Percentiles rank a stretch among this genome's conserved stretches.
Evolutionary conservation across 1,140 invertebrate genomes (phyloP).

Genomic region (Lanistes nyassanus): DNA sequence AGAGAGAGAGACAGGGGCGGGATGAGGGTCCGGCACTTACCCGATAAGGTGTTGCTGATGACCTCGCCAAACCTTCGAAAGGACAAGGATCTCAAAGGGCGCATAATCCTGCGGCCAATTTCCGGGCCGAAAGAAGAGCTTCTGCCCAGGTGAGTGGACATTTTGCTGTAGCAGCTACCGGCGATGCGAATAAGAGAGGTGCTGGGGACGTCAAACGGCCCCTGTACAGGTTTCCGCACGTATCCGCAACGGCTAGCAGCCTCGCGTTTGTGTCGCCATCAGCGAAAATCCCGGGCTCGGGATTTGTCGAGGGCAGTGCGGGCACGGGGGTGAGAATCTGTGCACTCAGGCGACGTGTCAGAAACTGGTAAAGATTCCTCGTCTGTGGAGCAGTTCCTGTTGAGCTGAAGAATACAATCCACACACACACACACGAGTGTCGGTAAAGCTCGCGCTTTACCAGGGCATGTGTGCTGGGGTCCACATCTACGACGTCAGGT

Average conservation of each 20-base stretch:
- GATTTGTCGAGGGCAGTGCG: background rate
- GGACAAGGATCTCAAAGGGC: constrained; percentile 17
- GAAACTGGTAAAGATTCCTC: too few species aligned
- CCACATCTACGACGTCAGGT: too few species aligned
- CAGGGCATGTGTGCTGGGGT: too few species aligned
- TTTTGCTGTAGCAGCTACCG: background rate
- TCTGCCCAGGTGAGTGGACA: constrained; percentile 11
- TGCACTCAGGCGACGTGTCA: background rate
- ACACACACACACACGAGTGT: background rate
- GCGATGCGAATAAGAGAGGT: background rate
- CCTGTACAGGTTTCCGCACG: too few species aligned
- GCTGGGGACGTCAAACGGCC: background rate
- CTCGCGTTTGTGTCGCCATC: background rate
- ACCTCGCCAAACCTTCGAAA: constrained; percentile 17
- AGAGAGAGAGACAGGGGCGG: background rate
- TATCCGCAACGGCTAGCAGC: background rate
- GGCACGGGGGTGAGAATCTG: too few species aligned
- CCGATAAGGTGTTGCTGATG: background rate
- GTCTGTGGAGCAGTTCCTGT: background rate
- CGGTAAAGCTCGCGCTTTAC: too few species aligned
- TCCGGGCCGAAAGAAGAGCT: constrained; percentile 18
- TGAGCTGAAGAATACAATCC: background rate
- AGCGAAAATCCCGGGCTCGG: background rate
- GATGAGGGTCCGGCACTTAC: background rate
- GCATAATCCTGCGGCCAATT: constrained; percentile 15